Conservation (phyloP, 2,113 vertebrate species). For the Pterocles gutturalis region DNA sequence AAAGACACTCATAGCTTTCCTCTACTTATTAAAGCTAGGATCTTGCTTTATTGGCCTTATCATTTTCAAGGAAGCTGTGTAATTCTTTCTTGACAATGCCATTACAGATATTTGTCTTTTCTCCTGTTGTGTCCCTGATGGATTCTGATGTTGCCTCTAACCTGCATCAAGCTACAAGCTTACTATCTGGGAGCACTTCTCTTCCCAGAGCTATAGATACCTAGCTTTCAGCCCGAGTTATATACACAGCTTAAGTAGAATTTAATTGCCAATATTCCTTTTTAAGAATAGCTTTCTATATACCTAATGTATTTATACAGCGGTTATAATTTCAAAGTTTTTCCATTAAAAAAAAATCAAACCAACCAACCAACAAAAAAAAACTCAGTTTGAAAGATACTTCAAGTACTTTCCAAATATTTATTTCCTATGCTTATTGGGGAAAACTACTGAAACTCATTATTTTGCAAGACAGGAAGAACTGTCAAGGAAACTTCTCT, state of each 20-base stretch:
- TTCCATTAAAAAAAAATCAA: background rate
- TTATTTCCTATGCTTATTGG: background rate
- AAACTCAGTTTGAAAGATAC: background rate
- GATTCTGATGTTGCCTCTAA: constrained; percentile 15
- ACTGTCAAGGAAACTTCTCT: background rate
- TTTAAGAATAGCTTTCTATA: background rate
- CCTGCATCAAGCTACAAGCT: background rate
- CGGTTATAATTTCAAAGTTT: background rate
- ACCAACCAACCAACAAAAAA: background rate
- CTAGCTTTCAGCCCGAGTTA: background rate
- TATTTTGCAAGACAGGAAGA: background rate
- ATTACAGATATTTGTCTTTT: background rate
- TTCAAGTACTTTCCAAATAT: background rate
- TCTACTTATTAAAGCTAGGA: background rate
- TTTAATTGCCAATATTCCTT: background rate
- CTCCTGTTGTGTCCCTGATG: background rate
- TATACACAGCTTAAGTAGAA: background rate
- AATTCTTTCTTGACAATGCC: background rate
- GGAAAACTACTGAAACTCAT: background rate
- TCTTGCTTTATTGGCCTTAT: background rate
- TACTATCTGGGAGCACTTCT: background rate
- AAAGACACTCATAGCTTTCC: background rate
- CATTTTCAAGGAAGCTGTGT: background rate
- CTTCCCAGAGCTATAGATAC: background rate
- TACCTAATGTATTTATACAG: background rate